Evolutionary conservation across 2,888 invertebrate species (phyloP).

Genomic region (Mesorhabditis belari): DNA sequence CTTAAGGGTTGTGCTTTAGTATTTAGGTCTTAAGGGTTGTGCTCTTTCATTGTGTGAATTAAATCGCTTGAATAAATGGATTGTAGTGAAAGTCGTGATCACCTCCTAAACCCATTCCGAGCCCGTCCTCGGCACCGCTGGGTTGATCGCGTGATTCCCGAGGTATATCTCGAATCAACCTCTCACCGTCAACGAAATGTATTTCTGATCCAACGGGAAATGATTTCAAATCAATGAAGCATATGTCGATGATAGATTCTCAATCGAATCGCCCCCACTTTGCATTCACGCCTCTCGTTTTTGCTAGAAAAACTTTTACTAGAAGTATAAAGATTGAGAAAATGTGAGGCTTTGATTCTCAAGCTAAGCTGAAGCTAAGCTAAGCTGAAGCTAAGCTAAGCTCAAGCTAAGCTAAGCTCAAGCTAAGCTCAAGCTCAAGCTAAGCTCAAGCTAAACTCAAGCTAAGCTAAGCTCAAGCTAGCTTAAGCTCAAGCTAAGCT

Average conservation of each 20-base stretch:
- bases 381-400: too few species aligned
- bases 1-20: conserved; percentile 76
- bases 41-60: too few species aligned
- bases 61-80: too few species aligned
- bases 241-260: conserved; percentile 78
- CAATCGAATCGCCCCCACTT: conserved; percentile 71
- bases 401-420: too few species aligned
- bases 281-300: conserved; percentile 62
- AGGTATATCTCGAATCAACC: conserved; percentile 75
- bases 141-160: conserved; percentile 75
- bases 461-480: too few species aligned
- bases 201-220: conserved; percentile 73
- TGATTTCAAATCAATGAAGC: conserved; percentile 74
- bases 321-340: background rate
- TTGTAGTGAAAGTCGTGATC: background rate
- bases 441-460: too few species aligned
- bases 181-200: conserved; percentile 79
- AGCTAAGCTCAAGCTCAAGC: too few species aligned
- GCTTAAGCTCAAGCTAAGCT: too few species aligned
- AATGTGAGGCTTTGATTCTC: too few species aligned
- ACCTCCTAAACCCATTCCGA: conserved; percentile 43
- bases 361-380: too few species aligned
- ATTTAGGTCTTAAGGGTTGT: too few species aligned
- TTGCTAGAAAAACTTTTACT: conserved; percentile 6
- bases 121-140: conserved; percentile 80